Conservation (phyloP, 2,888 invertebrate genomes). For the Tetrapedia diversipes region DNA sequence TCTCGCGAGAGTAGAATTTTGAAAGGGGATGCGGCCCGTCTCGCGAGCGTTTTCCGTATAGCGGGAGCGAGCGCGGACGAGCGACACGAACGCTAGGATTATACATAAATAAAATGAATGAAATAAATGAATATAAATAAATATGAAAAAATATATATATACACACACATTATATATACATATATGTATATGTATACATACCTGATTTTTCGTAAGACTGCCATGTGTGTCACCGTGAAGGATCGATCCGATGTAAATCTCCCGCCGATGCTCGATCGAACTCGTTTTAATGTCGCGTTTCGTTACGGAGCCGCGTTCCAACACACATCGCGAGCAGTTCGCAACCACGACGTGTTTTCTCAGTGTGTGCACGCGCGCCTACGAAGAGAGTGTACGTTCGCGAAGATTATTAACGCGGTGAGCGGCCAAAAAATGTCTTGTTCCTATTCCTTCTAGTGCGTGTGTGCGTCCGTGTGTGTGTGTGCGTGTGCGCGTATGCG, state of each 20-base stretch:
- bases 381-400: slow-evolving; percentile 25
- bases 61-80: slow-evolving; percentile 29
- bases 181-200: slow-evolving; percentile 49
- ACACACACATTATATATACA: slow-evolving; percentile 25
- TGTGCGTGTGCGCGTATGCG: slow-evolving; percentile 49
- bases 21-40: no score
- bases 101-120: slow-evolving; percentile 45
- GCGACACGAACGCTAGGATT: slow-evolving; percentile 41
- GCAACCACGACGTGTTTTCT: slow-evolving; percentile 48
- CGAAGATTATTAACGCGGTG: slow-evolving; percentile 53
- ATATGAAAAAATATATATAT: slow-evolving; percentile 16
- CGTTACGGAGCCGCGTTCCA: slow-evolving; percentile 39
- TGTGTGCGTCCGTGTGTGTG: slow-evolving; percentile 62
- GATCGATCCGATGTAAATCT: slow-evolving; percentile 44
- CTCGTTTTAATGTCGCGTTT: slow-evolving; percentile 30
- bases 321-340: slow-evolving; percentile 44
- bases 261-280: slow-evolving; percentile 53
- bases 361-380: slow-evolving; percentile 14
- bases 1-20: slow-evolving; percentile 29
- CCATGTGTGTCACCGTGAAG: slow-evolving; percentile 60
- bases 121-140: slow-evolving; percentile 49
- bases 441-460: slow-evolving; percentile 78
- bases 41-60: slow-evolving; percentile 41
- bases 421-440: slow-evolving; percentile 75
- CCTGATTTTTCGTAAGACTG: slow-evolving; percentile 67